Evolutionary conservation across 2,888 invertebrate species (phyloP), one percentile per base, ranked within the genome.

Genomic region (Acrobasis consociella): DNA sequence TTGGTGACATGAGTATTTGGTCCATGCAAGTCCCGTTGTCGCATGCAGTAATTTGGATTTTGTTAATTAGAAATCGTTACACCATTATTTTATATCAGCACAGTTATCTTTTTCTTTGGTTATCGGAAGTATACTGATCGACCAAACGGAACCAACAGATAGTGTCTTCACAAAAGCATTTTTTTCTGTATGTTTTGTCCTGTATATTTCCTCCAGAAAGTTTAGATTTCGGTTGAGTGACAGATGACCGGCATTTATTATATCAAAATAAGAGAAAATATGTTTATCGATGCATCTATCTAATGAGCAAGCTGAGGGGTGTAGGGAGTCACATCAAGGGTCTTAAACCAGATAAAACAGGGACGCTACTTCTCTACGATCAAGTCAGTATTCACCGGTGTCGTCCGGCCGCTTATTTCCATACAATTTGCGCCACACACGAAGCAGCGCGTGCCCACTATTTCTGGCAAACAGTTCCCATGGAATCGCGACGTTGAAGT

Each of bases 341-440:
- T 31, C 31, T 31, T 5, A 52, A 31, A 31, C 52, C 13, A n/a
- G 11, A 52, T 2, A 52, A 52, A n/a, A 31, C n/a, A n/a, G 31
- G 31, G 13, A 31, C 13, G 13, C 53, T 39, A 52, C 52, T 46
- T 46, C 46, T 2, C 13, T 56, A 50, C 67, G 64, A 59, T 50
- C 15, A 16, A 50, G 50, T 13, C n/a, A 67, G 71, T 73, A 75
- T 77, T 76, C 76, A 77, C 13, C 77, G 75, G 73, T 13, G 10
- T 42, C 11, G 42, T 69, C 73, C 72, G 72, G 71, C 69, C 67
- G 69, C 80, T 83, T 81, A 87, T 88, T 87, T 85, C 82, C 89
- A 87, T 89, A 87, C 87, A 87, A 87, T 87, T 87, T 84, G 80
- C 75, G 79, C 86, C 86, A 84, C 89, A 87, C 87, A 89, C 82